A percentile compares a stretch with the other conserved stretches of the same genome.
Evolutionary conservation across 2,797 vertebrate genomes (phyloP).

Genomic region (Carapus acus): DNA sequence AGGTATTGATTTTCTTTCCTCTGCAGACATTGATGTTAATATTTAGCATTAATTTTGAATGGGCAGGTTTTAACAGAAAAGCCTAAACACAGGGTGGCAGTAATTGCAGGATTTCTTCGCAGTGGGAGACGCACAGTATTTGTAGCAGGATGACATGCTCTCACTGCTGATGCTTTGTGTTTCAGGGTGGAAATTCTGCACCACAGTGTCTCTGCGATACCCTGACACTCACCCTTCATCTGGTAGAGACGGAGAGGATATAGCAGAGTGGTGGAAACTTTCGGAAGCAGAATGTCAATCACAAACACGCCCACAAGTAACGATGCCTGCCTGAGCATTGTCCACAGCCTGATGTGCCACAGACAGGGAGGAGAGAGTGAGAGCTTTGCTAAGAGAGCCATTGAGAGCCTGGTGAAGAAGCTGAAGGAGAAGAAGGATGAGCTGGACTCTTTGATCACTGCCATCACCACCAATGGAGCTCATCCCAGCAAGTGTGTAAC

Average conservation of each 20-base stretch:
- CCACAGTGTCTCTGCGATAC: conserved; percentile 7
- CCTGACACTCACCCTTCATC: conserved; percentile 6
- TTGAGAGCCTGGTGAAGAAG: conserved; percentile 97
- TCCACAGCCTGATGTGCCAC: conserved; percentile 98
- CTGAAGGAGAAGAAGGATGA: conserved; percentile 98
- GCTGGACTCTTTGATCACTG: conserved; percentile 92
- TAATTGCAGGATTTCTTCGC: no score
- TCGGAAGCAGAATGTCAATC: conserved; percentile 82
- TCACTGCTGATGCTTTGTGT: conserved; percentile 1
- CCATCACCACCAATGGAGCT: conserved; percentile 95
- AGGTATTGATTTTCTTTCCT: no score
- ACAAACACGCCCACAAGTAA: conserved; percentile 95
- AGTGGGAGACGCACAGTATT: no score
- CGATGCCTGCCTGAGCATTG: conserved; percentile 96
- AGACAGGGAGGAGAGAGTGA: conserved; percentile 96
- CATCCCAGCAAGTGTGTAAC: conserved; percentile 98
- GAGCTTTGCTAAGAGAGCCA: conserved; percentile 92
- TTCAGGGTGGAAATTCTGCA: conserved; percentile 28
- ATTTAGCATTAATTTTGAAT: no score
- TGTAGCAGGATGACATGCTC: neutral
- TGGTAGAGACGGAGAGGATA: conserved; percentile 15
- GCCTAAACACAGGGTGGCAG: no score
- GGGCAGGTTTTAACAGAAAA: no score
- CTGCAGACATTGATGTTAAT: no score
- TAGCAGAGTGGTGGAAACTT: conserved; percentile 38